phyloP scores from a whole-genome alignment of 1,140 invertebrate genomes.

The Apis mellifera region DNA sequence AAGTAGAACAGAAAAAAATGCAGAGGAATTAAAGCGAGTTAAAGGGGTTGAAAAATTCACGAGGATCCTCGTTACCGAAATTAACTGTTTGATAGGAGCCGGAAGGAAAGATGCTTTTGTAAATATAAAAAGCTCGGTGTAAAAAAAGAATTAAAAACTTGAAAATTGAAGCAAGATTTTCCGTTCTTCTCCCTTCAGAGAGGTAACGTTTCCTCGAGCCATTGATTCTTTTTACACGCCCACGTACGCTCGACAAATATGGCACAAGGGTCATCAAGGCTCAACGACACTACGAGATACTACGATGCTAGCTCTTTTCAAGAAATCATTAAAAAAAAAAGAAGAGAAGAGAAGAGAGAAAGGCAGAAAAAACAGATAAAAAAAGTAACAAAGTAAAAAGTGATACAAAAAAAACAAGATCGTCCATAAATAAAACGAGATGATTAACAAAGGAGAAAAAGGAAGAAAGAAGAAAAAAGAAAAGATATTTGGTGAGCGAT shows the following conservation, averaged over 20 bases:
- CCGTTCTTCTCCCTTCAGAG: background rate
- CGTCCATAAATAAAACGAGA: too few relatives aligned
- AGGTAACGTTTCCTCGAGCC: background rate
- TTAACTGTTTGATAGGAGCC: background rate
- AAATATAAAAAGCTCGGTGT: too few relatives aligned
- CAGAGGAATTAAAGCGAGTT: background rate
- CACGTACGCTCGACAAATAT: background rate
- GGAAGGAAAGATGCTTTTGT: background rate
- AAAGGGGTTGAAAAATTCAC: background rate
- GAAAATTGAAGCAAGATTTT: background rate
- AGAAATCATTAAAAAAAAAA: background rate
- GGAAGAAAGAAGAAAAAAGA: background rate
- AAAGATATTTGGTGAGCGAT: background rate
- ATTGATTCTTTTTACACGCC: background rate
- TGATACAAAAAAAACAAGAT: too few relatives aligned
- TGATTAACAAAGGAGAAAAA: too few relatives aligned
- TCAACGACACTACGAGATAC: background rate
- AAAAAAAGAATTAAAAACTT: background rate
- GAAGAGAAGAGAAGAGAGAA: background rate
- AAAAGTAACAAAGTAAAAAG: too few relatives aligned
- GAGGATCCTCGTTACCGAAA: background rate
- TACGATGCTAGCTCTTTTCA: background rate
- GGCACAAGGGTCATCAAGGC: background rate
- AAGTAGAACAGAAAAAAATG: background rate
- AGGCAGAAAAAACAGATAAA: background rate